Base-by-base conservation (phyloP, 2,113 vertebrate species). In the Octodon degus region DNA sequence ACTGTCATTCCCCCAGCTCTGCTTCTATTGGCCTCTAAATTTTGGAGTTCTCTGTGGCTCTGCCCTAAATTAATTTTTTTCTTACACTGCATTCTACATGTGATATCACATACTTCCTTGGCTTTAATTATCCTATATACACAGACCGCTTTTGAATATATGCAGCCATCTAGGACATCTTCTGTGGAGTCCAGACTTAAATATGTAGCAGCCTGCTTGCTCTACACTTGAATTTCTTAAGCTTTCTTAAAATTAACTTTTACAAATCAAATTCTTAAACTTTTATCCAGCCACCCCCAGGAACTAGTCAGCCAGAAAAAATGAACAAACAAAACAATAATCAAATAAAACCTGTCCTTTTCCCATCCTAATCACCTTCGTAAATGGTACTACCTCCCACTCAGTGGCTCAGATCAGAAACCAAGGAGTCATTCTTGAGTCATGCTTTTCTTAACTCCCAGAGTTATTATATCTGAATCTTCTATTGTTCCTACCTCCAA, bases 361-460 rank as follows among this genome's bases (percentile, higher is more conserved):
- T 17, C 24, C 55, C 40, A 9, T 92, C 76, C 84, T 96, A 89
- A 86, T 93, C 62, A 91, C 60, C 27, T 96, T 80, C 25, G 13
- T 93, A 90, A 96, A 85, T 90, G 85, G 81, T 85, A 30, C n/a
- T n/a, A 63, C 85, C 43, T 90, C 90, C 89, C 34, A 95, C 82
- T 87, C 65, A 40, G 13, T 65, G 81, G 58, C 58, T 97, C 88
- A 87, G 37, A 91, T 70, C 90, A 89, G 84, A 91, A 89, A 91
- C 3, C 40, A 53, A 9, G 34, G 83, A 86, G 77, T 97, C 85
- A 88, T 95, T 87, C 86, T 37, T 96, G 90, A 96, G 72, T 96
- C 90, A 94, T 81, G 10, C 47, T 47, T 96, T 83, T 30, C 58
- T 85, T 40, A 67, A 92, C n/a, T 90, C 25, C 47, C 40, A 90